Evolutionary conservation across 2,113 vertebrate genomes (phyloP), one percentile per base, ranked within the genome.

Genomic region (Cochlearius cochlearius): DNA sequence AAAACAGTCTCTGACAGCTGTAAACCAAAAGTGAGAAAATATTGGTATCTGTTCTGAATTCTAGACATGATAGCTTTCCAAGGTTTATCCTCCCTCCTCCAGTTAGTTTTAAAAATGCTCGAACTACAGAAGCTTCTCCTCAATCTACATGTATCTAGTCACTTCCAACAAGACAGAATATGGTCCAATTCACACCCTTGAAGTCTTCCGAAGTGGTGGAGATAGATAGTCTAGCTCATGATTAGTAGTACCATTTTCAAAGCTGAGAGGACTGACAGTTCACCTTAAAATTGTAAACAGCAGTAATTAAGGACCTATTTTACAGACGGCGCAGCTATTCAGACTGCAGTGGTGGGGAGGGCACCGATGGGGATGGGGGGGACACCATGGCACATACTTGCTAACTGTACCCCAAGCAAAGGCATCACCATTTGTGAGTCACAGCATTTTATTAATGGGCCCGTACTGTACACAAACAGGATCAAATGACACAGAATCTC

Each of bases 321-420:
- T 52, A 53, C 47, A 32, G 8, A 26, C 5, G 76, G 39, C 59
- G 56, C 74, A 38, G 41, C 49, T 63, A 19, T 30, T 30, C 50
- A 25, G 39, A 11, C 43, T 47, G 74, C 47, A 29, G 1, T 5
- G 30, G 2, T 69, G 55, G 60, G 18, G 25, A 85, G 45, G n/a
- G 47, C 56, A 75, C 53, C 10, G 5, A 29, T 0, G 11, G 38
- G 29, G 4, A 43, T 16, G 7, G 2, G 11, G 16, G 39, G 43
- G 86, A 68, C 29, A 22, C 23, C 22, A 11, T 0, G 7, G 52
- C 52, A 55, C 1, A 7, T 1, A 30, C 26, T 5, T 43, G 39
- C 36, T 45, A 68, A 18, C n/a, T 47, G 56, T 12, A 15, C 39
- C 45, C 43, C 25, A 41, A 39, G 76, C 84, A 82, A 71, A 74